Evolutionary conservation across 1,140 invertebrate genomes (phyloP), one percentile per base, ranked within the genome.

Genomic region (Stegodyphus mimosarum): DNA sequence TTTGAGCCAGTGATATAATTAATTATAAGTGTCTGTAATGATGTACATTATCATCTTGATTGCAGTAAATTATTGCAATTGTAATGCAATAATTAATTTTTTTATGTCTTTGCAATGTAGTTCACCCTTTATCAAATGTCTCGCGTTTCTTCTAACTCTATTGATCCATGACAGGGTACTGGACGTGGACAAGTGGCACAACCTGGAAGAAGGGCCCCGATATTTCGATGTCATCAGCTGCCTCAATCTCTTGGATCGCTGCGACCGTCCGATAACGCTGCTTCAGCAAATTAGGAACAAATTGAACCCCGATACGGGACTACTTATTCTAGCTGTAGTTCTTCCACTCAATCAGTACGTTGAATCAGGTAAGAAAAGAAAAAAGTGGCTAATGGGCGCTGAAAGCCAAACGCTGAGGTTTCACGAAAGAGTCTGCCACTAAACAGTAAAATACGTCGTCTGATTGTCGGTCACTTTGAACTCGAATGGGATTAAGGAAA

Each of bases 291-390:
- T 97, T 5, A 92, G 91, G 71, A 89, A 90, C 7, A 92, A 93
- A 4, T 90, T 98, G n/a, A 91, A 92, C 63, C 89, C 89, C 10
- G 92, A 93, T 5, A 92, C 92, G 70, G 96, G 96, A 6, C 90
- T 93, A 6, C 90, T 97, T 0, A 88, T 98, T 13, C 90, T 98
- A 0, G 96, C 96, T 0, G 90, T 98, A 0, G 97, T 98, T 1
- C 91, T 98, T 63, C 97, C 97, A 13, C 96, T 96, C 90, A 94
- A 93, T 87, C 95, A 96, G 10, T 98, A 97, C 90, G 96, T 98
- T 0, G 97, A 99, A 92, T 93, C 92, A 88, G 93, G 94, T 92
- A 91, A 91, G 87, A 88, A 60, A 60, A 9, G 55, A 11, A 60
- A 15, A 11, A 11, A 60, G 15, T 9, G 55, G 9, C 55, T 60